These are phyloP conservation scores for Bombus cullumanus DNA, from an alignment of 1,140 invertebrate genomes.

Conservation along the genomic window DNA sequence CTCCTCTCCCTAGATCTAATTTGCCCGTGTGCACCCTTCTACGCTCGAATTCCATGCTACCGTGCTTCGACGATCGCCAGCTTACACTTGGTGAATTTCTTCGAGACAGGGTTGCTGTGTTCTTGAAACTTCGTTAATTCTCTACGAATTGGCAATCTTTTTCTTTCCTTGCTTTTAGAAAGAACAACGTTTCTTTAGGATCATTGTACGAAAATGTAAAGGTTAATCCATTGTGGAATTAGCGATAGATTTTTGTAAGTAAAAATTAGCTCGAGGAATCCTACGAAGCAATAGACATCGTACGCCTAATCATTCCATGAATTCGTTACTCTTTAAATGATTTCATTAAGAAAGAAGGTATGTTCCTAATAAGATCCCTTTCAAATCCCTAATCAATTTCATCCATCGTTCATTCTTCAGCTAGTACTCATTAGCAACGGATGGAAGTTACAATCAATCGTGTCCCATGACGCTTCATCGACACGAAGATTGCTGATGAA, in stretches of 20 bases:
- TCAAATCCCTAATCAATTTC: background rate
- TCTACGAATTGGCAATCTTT: too few relatives aligned
- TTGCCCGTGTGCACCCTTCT: background rate
- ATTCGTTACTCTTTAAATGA: too few relatives aligned
- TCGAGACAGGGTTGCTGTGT: too few relatives aligned
- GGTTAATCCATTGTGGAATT: background rate
- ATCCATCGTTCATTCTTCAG: background rate
- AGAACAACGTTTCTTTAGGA: too few relatives aligned
- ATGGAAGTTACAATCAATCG: background rate
- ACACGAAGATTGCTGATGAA: background rate
- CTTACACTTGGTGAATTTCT: background rate
- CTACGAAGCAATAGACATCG: too few relatives aligned
- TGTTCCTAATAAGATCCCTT: background rate
- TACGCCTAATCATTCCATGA: too few relatives aligned
- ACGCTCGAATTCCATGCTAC: background rate
- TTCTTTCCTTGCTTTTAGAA: too few relatives aligned
- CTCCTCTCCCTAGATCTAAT: background rate
- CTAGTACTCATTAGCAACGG: background rate
- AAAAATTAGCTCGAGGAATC: background rate
- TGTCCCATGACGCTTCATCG: background rate
- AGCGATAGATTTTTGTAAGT: background rate
- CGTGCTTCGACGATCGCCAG: background rate
- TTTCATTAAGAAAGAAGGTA: too few relatives aligned
- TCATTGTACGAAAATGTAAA: too few relatives aligned
- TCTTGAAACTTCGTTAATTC: background rate